These are phyloP conservation scores for Harpagifer antarcticus DNA, from an alignment of 2,797 vertebrate species.

Conservation along the genomic window DNA sequence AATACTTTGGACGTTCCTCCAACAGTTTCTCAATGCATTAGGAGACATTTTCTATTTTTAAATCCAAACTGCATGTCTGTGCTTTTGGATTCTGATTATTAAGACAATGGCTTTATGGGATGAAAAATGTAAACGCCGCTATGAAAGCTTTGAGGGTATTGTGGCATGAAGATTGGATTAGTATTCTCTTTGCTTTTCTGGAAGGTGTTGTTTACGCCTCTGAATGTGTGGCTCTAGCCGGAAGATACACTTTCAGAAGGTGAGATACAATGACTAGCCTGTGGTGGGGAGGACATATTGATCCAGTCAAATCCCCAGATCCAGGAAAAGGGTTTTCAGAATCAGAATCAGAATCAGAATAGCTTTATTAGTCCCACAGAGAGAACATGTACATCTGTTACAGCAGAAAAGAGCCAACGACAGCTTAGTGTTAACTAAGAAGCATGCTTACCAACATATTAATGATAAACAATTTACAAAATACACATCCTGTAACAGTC, in stretches of 20 bases:
- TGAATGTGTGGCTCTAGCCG: slow-evolving; percentile 57
- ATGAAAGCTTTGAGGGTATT: slow-evolving; percentile 31
- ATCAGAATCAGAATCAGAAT: no score
- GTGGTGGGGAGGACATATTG: slow-evolving; percentile 67
- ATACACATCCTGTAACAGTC: no score
- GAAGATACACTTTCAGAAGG: slow-evolving; percentile 68
- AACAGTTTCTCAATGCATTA: slow-evolving; percentile 26
- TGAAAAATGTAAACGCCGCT: slow-evolving; percentile 5
- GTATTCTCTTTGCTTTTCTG: slow-evolving; percentile 37
- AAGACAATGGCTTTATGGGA: no score
- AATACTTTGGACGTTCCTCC: slow-evolving; percentile 24
- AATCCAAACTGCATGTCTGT: not conserved
- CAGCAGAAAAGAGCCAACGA: no score
- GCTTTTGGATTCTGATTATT: not conserved
- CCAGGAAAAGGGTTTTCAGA: not conserved
- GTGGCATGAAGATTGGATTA: slow-evolving; percentile 37
- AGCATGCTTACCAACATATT: no score
- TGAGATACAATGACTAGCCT: slow-evolving; percentile 62
- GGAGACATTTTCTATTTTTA: not conserved
- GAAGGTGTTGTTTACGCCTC: slow-evolving; percentile 63
- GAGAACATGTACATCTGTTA: no score
- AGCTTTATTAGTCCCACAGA: no score
- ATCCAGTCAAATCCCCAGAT: slow-evolving; percentile 57
- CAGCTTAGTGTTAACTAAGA: no score
- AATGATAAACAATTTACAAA: no score